phyloP scores from a whole-genome alignment of 2,113 vertebrate genomes.

The Nesoenas mayeri region DNA sequence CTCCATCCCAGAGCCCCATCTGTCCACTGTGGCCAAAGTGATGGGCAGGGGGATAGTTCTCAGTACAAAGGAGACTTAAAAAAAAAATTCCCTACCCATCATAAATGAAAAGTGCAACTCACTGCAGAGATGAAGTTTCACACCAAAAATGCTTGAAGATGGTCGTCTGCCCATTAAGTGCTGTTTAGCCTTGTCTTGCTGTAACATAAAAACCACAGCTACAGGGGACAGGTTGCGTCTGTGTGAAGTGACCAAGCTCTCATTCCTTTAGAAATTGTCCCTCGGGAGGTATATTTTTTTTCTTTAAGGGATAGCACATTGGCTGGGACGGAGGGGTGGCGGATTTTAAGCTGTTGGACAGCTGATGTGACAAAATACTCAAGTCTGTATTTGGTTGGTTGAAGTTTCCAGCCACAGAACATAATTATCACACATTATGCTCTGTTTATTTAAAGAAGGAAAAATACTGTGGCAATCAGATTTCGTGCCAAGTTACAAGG shows the following conservation, averaged over 20 bases:
- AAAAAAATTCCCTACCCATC: not conserved
- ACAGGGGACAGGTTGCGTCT: rapidly evolving
- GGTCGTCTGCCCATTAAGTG: no score
- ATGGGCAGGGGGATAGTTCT: not conserved
- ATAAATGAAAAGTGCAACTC: not conserved
- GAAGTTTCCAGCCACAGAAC: not conserved
- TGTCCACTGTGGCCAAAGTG: rapidly evolving
- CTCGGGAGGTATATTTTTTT: no score
- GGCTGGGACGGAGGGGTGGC: no score
- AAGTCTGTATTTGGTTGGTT: not conserved
- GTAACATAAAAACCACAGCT: rapidly evolving
- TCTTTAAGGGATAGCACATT: no score
- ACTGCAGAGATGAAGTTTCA: not conserved
- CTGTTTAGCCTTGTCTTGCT: not conserved
- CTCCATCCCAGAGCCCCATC: not conserved
- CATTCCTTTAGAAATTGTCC: not conserved
- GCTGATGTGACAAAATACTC: not conserved
- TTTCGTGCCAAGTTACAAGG: not conserved
- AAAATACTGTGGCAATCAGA: not conserved
- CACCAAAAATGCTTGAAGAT: not conserved
- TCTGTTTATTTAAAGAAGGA: not conserved
- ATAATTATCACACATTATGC: rapidly evolving
- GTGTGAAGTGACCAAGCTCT: rapidly evolving
- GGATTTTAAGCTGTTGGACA: not conserved
- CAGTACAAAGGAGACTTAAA: not conserved